Base-by-base conservation (phyloP, 2,113 vertebrate genomes). In the Galeopterus variegatus region DNA sequence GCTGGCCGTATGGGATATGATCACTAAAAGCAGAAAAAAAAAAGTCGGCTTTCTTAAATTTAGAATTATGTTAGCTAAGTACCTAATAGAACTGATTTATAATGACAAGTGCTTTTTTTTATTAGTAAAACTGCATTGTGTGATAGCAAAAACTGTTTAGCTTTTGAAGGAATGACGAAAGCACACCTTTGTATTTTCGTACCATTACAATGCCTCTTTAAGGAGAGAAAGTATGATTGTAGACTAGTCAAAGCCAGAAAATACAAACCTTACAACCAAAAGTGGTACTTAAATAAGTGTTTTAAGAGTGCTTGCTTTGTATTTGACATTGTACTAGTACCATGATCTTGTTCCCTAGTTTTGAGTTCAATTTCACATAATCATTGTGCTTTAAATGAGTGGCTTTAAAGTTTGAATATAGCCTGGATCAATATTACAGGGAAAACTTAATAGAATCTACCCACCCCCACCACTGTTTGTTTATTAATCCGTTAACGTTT, bases 161-260 rank as follows among this genome's bases (percentile, higher is more conserved):
- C 36, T 67, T 94, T 96, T 85, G 33, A 72, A 77, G 33, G 5
- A 14, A 45, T 45, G 36, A 81, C 72, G 23, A 21, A 88, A 62
- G 31, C 79, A 76, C 54, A 15, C 2, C 11, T 52, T 48, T 50
- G 15, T 81, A 19, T 33, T 17, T 36, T n/a, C 41, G 1, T 23
- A 2, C 41, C 10, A 28, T 33, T 90, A n/a, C 11, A 67, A 17
- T 62, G 17, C 3, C 28, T 70, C 28, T 58, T 86, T 64, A 75
- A 72, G 88, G 13, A 50, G 19, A 67, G 6, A 28, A 23, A 33
- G 0, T 15, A n/a, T 36, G 10, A 10, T 23, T 21, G 33, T 8
- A 60, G 54, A 65, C 2, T 65, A 76, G 58, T 33, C 45, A 33
- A 64, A 86, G 26, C 5, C 15, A 26, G 36, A 72, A 86, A 48